Conservation (phyloP, 2,888 invertebrate species). For the Ferdinandea cuprea region DNA sequence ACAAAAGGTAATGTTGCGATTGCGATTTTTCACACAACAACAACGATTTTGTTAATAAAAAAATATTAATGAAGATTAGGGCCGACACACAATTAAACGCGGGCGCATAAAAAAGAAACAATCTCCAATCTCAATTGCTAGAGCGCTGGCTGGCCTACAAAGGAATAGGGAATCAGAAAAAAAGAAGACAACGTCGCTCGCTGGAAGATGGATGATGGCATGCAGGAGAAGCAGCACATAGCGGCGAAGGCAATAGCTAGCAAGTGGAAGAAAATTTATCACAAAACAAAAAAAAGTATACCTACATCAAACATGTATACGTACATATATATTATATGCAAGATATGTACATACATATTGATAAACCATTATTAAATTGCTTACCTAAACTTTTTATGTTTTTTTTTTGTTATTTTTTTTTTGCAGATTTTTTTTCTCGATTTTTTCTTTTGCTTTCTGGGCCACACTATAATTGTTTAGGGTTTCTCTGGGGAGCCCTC, state of each 20-base stretch:
- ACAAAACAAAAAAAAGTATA: constrained; percentile 69
- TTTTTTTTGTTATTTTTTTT: constrained; percentile 11
- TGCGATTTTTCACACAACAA: background rate
- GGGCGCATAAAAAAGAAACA: background rate
- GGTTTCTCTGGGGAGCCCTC: background rate
- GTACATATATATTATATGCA: background rate
- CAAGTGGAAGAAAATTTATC: constrained; percentile 55
- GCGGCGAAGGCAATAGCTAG: constrained; percentile 12
- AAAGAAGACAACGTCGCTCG: background rate
- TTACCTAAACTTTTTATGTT: constrained; percentile 50
- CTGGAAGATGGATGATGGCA: constrained; percentile 22
- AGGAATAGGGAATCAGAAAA: constrained; percentile 11
- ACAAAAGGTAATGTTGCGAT: background rate
- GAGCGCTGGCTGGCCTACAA: constrained; percentile 26
- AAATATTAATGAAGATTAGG: too few species aligned
- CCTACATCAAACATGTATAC: constrained; percentile 46
- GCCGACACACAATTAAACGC: too few species aligned
- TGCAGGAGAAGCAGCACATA: background rate
- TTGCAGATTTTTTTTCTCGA: constrained; percentile 16
- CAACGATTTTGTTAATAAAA: too few species aligned
- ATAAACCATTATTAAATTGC: constrained; percentile 36
- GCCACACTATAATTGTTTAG: background rate
- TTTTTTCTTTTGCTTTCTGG: constrained; percentile 2
- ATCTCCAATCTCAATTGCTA: background rate
- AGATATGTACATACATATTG: background rate